Conservation (phyloP, 2,797 vertebrate genomes). For the Pelochelys cantorii region DNA sequence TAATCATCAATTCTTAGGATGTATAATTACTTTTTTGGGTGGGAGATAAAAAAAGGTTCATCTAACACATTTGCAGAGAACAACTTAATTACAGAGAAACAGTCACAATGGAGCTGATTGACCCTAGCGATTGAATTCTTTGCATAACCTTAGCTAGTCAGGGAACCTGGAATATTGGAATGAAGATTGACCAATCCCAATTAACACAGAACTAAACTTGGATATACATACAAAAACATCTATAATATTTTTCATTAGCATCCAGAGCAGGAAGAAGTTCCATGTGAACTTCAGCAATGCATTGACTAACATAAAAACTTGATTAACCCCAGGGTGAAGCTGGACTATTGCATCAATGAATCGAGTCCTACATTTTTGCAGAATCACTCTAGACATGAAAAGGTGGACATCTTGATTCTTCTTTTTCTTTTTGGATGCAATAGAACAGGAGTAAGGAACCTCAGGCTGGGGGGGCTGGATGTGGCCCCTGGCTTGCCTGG, state of each 20-base stretch:
- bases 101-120: not conserved
- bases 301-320: not conserved
- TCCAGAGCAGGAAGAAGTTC: not conserved
- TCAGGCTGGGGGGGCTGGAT: too few species aligned
- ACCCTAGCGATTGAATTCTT: too few species aligned
- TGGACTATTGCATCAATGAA: not conserved
- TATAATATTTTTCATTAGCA: accelerated
- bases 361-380: not conserved
- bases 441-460: too few species aligned
- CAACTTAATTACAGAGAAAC: not conserved
- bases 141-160: not conserved
- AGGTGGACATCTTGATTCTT: not conserved
- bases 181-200: not conserved
- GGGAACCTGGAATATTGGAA: not conserved
- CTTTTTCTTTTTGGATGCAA: not conserved
- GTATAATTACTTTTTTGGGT: conserved; percentile 20
- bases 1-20: not conserved
- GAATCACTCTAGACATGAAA: not conserved
- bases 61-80: not conserved
- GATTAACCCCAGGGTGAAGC: not conserved
- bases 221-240: not conserved
- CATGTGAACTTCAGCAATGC: not conserved
- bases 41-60: not conserved
- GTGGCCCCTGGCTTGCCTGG: too few species aligned
- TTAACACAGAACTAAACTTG: not conserved